Conservation (phyloP, 1,140 invertebrate species). For the Pantala flavescens region DNA sequence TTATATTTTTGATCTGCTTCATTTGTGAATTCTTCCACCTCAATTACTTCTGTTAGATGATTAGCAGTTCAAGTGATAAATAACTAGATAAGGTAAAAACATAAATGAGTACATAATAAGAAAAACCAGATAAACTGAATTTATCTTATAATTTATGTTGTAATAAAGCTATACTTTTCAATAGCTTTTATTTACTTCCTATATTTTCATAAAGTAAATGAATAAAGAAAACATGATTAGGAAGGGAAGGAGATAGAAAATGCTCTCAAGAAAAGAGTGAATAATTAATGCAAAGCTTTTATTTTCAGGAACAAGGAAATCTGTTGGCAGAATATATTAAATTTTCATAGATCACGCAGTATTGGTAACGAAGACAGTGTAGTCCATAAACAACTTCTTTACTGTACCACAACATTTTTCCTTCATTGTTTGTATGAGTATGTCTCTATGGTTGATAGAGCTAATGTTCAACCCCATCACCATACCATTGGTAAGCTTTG, state of each 20-base stretch:
- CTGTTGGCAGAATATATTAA: slow-evolving; percentile 56
- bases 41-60: too few relatives aligned
- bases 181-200: too few relatives aligned
- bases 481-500: neutral
- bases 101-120: too few relatives aligned
- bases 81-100: too few relatives aligned
- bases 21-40: too few relatives aligned
- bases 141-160: too few relatives aligned
- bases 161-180: too few relatives aligned
- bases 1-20: too few relatives aligned
- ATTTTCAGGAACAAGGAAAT: slow-evolving; percentile 43
- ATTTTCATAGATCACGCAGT: slow-evolving; percentile 28
- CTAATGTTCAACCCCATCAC: neutral
- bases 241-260: slow-evolving; percentile 37
- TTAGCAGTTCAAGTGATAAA: too few relatives aligned
- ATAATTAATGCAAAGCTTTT: neutral
- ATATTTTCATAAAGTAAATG: slow-evolving; percentile 7
- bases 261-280: slow-evolving; percentile 63
- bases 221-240: neutral
- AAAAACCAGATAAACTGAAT: too few relatives aligned
- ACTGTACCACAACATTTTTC: slow-evolving; percentile 55
- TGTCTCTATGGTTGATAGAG: neutral
- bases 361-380: slow-evolving; percentile 16
- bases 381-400: slow-evolving; percentile 47
- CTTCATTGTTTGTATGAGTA: slow-evolving; percentile 60